These are phyloP conservation scores for Acanthornis magna DNA, from an alignment of 2,797 vertebrate genomes.

Conservation along the genomic window DNA sequence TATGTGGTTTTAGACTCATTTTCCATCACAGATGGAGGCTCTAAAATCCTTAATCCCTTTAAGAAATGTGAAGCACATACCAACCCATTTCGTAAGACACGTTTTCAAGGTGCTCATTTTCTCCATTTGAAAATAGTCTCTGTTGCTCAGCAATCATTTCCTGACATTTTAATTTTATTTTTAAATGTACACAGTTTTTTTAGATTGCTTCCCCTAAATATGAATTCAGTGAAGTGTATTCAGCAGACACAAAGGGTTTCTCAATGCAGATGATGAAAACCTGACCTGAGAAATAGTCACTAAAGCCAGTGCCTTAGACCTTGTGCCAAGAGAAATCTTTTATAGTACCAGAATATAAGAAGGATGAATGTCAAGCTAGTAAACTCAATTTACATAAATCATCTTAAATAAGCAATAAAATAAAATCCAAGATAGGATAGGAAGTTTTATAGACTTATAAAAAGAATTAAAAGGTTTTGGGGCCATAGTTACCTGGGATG, in stretches of 20 bases:
- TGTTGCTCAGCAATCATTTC: background rate
- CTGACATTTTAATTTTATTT: background rate
- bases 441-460: background rate
- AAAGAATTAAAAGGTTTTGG: background rate
- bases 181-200: background rate
- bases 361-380: background rate
- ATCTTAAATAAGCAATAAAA: conserved; percentile 14
- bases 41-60: background rate
- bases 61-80: background rate
- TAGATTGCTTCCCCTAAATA: background rate
- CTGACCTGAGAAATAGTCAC: background rate
- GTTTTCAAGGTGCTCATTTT: background rate
- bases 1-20: background rate
- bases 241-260: background rate
- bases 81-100: background rate
- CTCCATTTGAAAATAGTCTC: background rate
- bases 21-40: background rate
- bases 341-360: background rate
- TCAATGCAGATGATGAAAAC: background rate
- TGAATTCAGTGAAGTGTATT: background rate
- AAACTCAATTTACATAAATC: background rate
- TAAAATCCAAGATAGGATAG: background rate
- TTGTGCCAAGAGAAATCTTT: background rate
- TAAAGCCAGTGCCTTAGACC: background rate
- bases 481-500: background rate